Evolutionary conservation across 2,113 vertebrate species (phyloP).

Genomic region (Gallinago media): DNA sequence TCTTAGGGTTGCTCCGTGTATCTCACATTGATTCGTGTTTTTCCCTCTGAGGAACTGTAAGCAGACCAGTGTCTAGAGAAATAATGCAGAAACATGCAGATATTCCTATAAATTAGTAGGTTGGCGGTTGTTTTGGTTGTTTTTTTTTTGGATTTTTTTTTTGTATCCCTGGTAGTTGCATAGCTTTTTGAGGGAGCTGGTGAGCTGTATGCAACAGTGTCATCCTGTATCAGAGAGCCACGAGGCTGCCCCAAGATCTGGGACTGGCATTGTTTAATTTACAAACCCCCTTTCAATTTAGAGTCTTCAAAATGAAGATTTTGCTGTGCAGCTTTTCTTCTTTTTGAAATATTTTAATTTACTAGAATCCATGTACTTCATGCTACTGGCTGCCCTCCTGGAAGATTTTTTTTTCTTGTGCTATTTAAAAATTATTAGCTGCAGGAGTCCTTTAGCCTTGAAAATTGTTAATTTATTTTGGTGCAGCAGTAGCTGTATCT

Average conservation of each 20-base stretch:
- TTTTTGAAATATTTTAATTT: background rate
- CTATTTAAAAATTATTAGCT: background rate
- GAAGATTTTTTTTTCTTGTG: background rate
- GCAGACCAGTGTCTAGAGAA: background rate
- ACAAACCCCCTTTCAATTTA: background rate
- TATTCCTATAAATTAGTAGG: background rate
- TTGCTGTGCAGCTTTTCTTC: background rate
- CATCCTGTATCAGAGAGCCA: background rate
- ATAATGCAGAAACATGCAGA: background rate
- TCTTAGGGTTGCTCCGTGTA: fast-evolving
- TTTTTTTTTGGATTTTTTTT: background rate
- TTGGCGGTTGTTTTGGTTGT: background rate
- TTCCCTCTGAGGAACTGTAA: background rate
- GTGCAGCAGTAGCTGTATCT: background rate
- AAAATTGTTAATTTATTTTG: background rate
- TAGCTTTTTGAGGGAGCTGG: background rate
- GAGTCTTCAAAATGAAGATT: background rate
- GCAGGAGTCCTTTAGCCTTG: background rate
- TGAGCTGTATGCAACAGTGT: background rate
- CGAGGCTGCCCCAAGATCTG: background rate
- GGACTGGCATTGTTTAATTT: background rate
- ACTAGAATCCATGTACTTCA: background rate
- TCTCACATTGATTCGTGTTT: background rate
- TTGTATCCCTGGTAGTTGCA: background rate
- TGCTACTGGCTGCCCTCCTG: background rate